These are phyloP conservation scores for Aphidius gifuensis DNA, from an alignment of 1,140 invertebrate genomes.

Conservation along the genomic window DNA sequence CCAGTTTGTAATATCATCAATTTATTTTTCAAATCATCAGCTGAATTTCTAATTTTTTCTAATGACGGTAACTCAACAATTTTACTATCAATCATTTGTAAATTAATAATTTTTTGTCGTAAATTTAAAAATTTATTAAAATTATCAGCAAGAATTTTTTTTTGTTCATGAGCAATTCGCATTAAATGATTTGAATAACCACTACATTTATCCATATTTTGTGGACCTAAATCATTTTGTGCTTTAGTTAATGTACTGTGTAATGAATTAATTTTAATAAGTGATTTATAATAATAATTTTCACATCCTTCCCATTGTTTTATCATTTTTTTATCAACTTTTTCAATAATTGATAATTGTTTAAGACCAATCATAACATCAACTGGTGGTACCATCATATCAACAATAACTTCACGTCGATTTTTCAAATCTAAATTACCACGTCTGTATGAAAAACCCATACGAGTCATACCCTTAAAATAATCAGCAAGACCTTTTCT, in stretches of 20 bases:
- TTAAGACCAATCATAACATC: constrained; percentile 57
- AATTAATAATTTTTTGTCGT: constrained; percentile 37
- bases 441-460: constrained; percentile 78
- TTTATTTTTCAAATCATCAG: constrained; percentile 51
- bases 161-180: constrained; percentile 58
- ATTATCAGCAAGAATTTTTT: constrained; percentile 40
- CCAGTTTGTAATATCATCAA: constrained; percentile 53
- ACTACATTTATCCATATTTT: constrained; percentile 78
- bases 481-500: constrained; percentile 78
- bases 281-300: constrained; percentile 71
- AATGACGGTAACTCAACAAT: constrained; percentile 35
- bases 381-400: constrained; percentile 57
- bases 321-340: constrained; percentile 41
- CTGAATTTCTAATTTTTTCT: constrained; percentile 29
- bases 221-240: constrained; percentile 74
- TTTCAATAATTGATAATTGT: constrained; percentile 33
- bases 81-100: constrained; percentile 27
- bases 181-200: constrained; percentile 74
- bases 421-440: constrained; percentile 60
- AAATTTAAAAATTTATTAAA: constrained; percentile 46
- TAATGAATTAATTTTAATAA: constrained; percentile 68
- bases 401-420: constrained; percentile 39
- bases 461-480: constrained; percentile 70
- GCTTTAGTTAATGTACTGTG: constrained; percentile 60
- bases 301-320: constrained; percentile 72